Evolutionary conservation across 2,113 vertebrate genomes (phyloP).

Genomic region (Hemiprocne comata): DNA sequence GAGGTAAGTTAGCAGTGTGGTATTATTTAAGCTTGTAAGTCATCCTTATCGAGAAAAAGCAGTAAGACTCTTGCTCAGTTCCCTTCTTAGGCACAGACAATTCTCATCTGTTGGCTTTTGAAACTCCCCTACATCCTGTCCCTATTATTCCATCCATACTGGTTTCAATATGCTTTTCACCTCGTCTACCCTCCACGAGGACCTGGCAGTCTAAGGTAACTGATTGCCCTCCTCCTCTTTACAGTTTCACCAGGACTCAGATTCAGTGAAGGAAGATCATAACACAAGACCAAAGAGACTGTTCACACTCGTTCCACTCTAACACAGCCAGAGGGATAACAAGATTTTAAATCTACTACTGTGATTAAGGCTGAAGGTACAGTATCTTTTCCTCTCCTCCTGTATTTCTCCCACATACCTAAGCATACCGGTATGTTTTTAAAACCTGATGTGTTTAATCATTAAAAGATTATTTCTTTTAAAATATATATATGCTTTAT

Average conservation of each 20-base stretch:
- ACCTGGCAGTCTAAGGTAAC: neutral
- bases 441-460: neutral
- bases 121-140: neutral
- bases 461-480: neutral
- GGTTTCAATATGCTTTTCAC: neutral
- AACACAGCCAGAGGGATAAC: neutral
- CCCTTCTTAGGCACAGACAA: neutral
- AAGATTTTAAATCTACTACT: neutral
- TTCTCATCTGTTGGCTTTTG: neutral
- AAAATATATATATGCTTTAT: neutral
- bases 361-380: neutral
- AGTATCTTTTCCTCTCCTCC: neutral
- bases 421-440: neutral
- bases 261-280: neutral
- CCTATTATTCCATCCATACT: neutral
- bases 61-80: neutral
- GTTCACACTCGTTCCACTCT: fast-evolving
- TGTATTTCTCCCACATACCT: neutral
- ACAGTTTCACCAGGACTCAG: neutral
- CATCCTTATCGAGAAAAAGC: neutral
- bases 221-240: neutral
- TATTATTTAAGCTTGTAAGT: neutral
- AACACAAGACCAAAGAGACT: neutral
- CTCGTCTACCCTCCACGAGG: fast-evolving
- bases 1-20: neutral